Evolutionary conservation across 2,888 invertebrate species (phyloP).

Genomic region (Chelonus formosanus): DNA sequence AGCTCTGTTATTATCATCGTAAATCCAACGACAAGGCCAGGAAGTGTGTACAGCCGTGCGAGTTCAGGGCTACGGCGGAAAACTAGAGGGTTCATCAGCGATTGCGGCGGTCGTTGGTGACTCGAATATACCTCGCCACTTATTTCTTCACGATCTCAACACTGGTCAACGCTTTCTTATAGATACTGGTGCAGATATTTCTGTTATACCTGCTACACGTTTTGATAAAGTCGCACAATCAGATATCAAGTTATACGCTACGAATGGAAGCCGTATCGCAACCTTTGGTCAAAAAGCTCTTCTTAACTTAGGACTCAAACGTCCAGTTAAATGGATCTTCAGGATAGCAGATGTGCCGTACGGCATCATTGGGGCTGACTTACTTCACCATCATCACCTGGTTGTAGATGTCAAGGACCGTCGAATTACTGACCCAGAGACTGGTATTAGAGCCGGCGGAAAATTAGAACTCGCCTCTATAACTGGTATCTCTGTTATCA

Average conservation of each 20-base stretch:
- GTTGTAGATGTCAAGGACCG: neutral
- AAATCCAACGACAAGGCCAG: neutral
- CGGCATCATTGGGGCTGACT: constrained; percentile 2
- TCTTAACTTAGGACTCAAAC: neutral
- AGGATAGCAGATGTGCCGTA: neutral
- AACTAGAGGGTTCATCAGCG: constrained; percentile 18
- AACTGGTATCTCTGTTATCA: neutral
- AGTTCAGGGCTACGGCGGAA: neutral
- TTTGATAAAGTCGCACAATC: too few species aligned
- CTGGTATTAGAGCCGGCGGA: neutral
- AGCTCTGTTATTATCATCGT: neutral
- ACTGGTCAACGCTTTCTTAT: neutral
- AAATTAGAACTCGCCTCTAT: neutral
- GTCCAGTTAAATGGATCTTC: constrained; percentile 3
- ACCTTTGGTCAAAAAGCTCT: neutral
- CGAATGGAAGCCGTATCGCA: neutral
- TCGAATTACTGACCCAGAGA: neutral
- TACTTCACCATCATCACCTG: neutral
- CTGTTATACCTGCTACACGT: neutral
- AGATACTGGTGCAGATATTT: neutral
- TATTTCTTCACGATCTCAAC: neutral
- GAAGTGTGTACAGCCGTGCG: neutral
- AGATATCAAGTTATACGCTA: neutral
- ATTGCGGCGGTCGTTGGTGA: constrained; percentile 19
- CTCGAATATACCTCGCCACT: neutral